Evolutionary conservation across 2,888 invertebrate genomes (phyloP).

Genomic region (Ochropleura leucogaster): DNA sequence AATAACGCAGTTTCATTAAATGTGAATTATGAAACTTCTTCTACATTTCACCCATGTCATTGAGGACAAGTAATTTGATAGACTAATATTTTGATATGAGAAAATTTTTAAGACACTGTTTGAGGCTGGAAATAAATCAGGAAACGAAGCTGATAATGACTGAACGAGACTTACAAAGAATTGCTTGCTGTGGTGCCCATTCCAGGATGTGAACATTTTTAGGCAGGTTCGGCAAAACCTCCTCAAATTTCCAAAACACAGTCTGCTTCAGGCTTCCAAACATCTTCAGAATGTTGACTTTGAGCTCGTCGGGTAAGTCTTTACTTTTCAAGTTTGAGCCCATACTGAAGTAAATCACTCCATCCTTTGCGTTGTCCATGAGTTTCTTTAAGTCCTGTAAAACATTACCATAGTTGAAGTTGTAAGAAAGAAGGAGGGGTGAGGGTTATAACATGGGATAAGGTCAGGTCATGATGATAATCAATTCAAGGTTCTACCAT

Average conservation of each 20-base stretch:
- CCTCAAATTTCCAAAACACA: constrained; percentile 88
- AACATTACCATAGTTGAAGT: background rate
- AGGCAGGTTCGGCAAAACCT: constrained; percentile 74
- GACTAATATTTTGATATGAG: background rate
- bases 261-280: constrained; percentile 85
- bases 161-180: constrained; percentile 47
- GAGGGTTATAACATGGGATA: background rate
- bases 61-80: background rate
- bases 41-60: background rate
- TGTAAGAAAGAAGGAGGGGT: background rate
- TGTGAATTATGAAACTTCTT: background rate
- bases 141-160: background rate
- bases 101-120: background rate
- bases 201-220: constrained; percentile 82
- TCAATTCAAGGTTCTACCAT: background rate
- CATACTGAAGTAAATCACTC: constrained; percentile 88
- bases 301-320: constrained; percentile 75
- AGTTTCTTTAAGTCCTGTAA: constrained; percentile 80
- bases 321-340: constrained; percentile 83
- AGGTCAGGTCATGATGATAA: background rate
- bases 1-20: background rate
- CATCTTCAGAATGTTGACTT: constrained; percentile 75
- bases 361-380: constrained; percentile 82
- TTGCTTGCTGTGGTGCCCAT: constrained; percentile 83
- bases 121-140: background rate